Evolutionary conservation across 2,888 invertebrate species (phyloP).

Genomic region (Tetrapedia diversipes): DNA sequence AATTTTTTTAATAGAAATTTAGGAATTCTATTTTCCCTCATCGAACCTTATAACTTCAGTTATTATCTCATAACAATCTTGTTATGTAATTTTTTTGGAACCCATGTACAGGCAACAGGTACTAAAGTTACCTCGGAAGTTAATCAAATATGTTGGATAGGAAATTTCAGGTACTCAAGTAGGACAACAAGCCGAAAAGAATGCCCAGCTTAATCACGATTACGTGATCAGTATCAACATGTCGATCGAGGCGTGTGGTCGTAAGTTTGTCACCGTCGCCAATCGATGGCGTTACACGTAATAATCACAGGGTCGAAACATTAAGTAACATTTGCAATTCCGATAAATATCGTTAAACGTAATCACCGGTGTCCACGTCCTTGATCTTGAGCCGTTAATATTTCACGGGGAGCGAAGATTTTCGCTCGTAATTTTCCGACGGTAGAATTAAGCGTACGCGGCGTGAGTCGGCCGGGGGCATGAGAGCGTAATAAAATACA

Average conservation of each 20-base stretch:
- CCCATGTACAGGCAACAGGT: no score
- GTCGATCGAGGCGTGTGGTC: not conserved
- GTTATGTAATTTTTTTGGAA: no score
- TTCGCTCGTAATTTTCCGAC: constrained; percentile 45
- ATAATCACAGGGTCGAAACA: not conserved
- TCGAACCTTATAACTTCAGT: no score
- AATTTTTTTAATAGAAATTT: no score
- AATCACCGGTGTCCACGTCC: constrained; percentile 46
- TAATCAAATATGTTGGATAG: no score
- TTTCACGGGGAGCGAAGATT: constrained; percentile 17
- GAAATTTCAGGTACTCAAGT: no score
- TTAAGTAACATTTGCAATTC: constrained; percentile 10
- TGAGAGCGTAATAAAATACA: constrained; percentile 39
- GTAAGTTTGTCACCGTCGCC: not conserved
- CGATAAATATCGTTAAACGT: constrained; percentile 1
- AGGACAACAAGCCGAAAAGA: no score
- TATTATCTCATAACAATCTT: no score
- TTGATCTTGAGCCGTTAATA: constrained; percentile 43
- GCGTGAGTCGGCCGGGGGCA: not conserved
- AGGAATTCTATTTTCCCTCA: no score
- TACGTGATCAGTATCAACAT: not conserved
- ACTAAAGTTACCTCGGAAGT: no score
- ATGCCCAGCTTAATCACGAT: not conserved
- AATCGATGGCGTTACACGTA: not conserved
- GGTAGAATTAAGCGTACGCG: constrained; percentile 9